Evolutionary conservation across 2,888 invertebrate species (phyloP).

Genomic region (Trachelus troglodyta): DNA sequence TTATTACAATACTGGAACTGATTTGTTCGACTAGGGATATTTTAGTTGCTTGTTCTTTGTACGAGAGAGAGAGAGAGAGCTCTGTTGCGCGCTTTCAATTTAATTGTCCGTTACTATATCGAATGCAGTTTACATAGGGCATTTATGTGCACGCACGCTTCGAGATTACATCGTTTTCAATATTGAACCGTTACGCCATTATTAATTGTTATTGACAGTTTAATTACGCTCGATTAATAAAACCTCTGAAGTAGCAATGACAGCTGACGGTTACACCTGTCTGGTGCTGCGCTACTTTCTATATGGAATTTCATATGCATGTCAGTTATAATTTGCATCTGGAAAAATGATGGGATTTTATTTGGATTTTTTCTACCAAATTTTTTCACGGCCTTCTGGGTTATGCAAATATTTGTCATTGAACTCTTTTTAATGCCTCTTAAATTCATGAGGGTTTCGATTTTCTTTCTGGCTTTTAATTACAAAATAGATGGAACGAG

Average conservation of each 20-base stretch:
- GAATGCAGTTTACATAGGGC: not conserved
- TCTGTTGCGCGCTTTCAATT: not conserved
- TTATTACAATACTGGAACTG: not conserved
- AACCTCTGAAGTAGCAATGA: not conserved
- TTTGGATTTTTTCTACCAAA: not conserved
- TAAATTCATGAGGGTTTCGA: not conserved
- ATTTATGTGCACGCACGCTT: not conserved
- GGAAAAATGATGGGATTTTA: not conserved
- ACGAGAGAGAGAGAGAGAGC: not conserved
- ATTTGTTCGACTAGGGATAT: not conserved
- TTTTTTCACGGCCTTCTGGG: too few species aligned
- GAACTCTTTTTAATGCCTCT: not conserved
- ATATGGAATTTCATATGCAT: not conserved
- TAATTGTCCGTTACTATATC: not conserved
- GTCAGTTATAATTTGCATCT: not conserved
- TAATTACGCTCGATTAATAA: constrained; percentile 3
- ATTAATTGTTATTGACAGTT: constrained; percentile 5
- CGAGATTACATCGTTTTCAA: not conserved
- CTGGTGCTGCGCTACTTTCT: not conserved
- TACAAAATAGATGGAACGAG: not conserved
- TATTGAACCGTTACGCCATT: not conserved
- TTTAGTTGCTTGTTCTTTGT: not conserved
- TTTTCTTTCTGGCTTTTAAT: too few species aligned
- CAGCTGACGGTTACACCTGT: not conserved
- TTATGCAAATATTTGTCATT: too few species aligned